Base-by-base conservation (phyloP, 30 jellyfish, hydroid and myxozoan species). In the Sanderia malayensis region DNA sequence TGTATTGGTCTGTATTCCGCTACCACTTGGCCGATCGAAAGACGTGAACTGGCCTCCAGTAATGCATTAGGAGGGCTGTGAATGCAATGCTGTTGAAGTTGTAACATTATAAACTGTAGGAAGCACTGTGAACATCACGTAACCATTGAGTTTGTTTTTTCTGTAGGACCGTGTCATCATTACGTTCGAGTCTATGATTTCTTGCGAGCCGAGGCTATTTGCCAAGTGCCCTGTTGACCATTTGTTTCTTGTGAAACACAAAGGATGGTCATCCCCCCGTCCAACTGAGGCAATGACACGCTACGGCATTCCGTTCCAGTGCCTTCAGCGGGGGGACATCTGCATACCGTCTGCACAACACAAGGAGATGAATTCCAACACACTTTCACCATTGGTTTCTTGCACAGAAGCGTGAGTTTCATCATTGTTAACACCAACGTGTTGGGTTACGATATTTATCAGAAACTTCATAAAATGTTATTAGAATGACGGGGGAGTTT, bases 241-340 rank as follows among this genome's bases (percentile, higher is more conserved):
- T 61, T 92, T 92, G 29, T 92, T 92, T 64, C 87, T 74, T 23
- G 89, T 85, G 44, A 84, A 85, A 30, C 95, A 84, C 78, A 79
- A 83, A 74, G 98, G 98, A 24, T 92, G 98, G 98, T 71, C 96
- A 3, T 84, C 98, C 13, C 75, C 88, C 9, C 82, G 88, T 27
- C 98, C 96, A 33, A 79, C 89, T 71, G 98, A 92, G 70, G 96
- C 98, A 1, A 74, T 83, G 95, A 84, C 93, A 13, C 61, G 94
- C 30, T 92, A 92, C 65, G 95, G 98, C 21, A 71, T 80, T 46
- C 93, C 95, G 8, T 84, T 92, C 83, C 61, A 85, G 23, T 31
- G 88, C 27, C 90, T 92, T 10, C 88, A 70, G 47, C 76, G 68
- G 55, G 89, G 88, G 26, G 98, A 92, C 47, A 87, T 74, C 62